Conservation (phyloP, 2,113 vertebrate species). For the Tragelaphus strepsiceros region DNA sequence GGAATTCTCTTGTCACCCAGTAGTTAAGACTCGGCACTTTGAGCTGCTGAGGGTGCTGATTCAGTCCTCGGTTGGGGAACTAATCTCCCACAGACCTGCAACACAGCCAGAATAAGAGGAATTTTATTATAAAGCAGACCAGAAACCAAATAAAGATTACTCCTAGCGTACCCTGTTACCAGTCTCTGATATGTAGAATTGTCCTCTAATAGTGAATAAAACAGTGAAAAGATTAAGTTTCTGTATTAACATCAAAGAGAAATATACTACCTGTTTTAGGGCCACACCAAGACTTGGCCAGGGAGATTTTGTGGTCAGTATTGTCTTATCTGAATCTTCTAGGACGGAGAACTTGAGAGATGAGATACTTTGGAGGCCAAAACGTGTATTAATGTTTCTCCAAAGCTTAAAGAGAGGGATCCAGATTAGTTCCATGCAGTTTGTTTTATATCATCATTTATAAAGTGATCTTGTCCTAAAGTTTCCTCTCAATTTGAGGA, state of each 20-base stretch:
- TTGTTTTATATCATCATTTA: not conserved
- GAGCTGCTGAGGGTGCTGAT: not conserved
- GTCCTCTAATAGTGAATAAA: not conserved
- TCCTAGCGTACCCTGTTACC: not conserved
- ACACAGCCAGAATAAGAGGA: not conserved
- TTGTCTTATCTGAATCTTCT: not conserved
- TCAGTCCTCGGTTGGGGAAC: not conserved
- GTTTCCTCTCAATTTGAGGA: not conserved
- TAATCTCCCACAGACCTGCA: not conserved
- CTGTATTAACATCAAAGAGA: not conserved
- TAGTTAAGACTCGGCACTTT: not conserved
- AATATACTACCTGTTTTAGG: not conserved
- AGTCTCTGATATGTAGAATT: not conserved
- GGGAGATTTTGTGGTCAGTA: not conserved
- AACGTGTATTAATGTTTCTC: not conserved
- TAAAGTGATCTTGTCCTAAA: slow-evolving; percentile 1
- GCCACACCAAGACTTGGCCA: not conserved
- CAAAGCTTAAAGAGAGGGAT: not conserved
- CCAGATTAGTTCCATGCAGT: not conserved
- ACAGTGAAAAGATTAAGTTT: not conserved
- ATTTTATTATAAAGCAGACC: not conserved
- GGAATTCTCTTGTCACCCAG: not conserved
- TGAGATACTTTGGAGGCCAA: not conserved
- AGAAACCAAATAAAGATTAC: not conserved
- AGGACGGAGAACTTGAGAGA: not conserved